Conservation (phyloP, 1,140 invertebrate genomes). For the Heliothis virescens region DNA sequence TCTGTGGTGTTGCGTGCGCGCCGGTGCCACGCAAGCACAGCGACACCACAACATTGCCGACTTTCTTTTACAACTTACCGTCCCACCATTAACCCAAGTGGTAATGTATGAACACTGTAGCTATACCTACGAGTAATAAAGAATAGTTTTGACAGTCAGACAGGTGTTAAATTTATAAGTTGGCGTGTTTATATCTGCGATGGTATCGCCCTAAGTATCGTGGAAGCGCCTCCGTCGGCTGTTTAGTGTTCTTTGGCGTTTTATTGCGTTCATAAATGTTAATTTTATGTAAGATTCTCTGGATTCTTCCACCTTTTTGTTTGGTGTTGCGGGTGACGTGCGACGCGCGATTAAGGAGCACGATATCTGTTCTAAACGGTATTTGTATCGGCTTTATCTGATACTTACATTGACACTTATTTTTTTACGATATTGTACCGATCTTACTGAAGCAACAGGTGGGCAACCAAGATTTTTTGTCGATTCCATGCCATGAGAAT, state of each 20-base stretch:
- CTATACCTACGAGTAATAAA: slow-evolving; percentile 50
- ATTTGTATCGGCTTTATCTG: slow-evolving; percentile 23
- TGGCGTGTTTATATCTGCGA: slow-evolving; percentile 63
- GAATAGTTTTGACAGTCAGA: slow-evolving; percentile 64
- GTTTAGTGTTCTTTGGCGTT: slow-evolving; percentile 37
- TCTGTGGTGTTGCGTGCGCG: slow-evolving; percentile 56
- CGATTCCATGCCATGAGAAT: neutral
- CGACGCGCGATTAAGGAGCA: neutral
- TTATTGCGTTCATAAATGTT: slow-evolving; percentile 66
- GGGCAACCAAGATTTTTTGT: neutral
- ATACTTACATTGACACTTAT: slow-evolving; percentile 7
- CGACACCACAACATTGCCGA: slow-evolving; percentile 51
- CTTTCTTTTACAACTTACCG: slow-evolving; percentile 39
- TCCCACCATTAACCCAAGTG: slow-evolving; percentile 43
- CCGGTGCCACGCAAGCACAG: slow-evolving; percentile 41
- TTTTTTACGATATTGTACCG: neutral
- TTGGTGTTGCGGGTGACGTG: slow-evolving; percentile 1
- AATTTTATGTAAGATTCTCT: slow-evolving; percentile 56
- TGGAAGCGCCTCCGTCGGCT: slow-evolving; percentile 46
- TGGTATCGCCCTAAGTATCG: slow-evolving; percentile 61
- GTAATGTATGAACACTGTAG: slow-evolving; percentile 52
- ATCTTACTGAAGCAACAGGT: slow-evolving; percentile 1
- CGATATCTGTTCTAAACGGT: slow-evolving; percentile 20
- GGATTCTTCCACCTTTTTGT: slow-evolving; percentile 38
- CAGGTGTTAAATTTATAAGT: slow-evolving; percentile 73